Evolutionary conservation across 2,113 vertebrate genomes (phyloP), one percentile per base, ranked within the genome.

Genomic region (Ceyx cyanopectus): DNA sequence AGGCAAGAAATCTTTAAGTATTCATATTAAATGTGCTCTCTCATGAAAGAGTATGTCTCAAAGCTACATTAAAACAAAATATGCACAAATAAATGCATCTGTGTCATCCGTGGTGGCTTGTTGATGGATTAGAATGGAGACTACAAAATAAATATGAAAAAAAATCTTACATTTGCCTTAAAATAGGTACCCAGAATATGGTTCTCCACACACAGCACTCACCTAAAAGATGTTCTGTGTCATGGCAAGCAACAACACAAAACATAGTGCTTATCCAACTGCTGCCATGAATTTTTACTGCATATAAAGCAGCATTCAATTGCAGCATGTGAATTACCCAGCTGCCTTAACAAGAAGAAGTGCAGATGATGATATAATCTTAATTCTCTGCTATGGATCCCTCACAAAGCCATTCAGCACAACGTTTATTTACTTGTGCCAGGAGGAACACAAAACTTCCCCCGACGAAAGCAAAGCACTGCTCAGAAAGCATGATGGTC

Each of bases 211-310:
- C 14, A 73, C 2, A 46, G 27, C 32, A 73, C 53, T 61, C 48
- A 54, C 6, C 41, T 37, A 50, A 32, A 91, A 87, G 67, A 87
- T 62, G 76, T 77, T 90, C 50, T 80, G 13, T 75, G 45, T 62
- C 86, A 92, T 13, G 74, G 78, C 37, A 82, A 81, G 67, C 87
- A 96, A 76, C 37, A 89, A 67, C 21, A 81, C 11, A 82, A 82
- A 93, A 92, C 67, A 80, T 93, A 85, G 12, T 67, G 81, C 67
- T 61, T 91, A 91, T 76, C 0, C 8, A 95, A 80, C 1, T 14
- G 37, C 67, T 85, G 75, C 87, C 51, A 89, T 22, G 87, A 74
- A 81, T 87, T 90, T 92, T 94, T 89, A 92, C 70, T 80, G 85
- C 41, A 5, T 56, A 87, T 57, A 83, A 81, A 89, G 68, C 74